phyloP scores from a whole-genome alignment of 2,888 invertebrate genomes.

The Drosophila rubida region DNA sequence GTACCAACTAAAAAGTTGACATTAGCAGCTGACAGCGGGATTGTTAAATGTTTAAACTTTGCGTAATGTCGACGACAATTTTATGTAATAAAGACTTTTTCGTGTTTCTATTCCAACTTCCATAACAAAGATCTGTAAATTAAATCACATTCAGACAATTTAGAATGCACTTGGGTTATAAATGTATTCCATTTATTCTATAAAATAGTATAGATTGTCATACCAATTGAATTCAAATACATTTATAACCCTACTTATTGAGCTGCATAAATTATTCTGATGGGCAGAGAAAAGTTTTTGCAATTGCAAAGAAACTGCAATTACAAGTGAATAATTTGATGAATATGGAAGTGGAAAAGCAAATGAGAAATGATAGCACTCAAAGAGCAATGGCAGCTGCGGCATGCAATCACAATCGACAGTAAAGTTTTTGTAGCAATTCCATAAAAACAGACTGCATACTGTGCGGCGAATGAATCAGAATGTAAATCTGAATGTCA shows the following conservation, averaged over 20 bases:
- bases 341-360: slow-evolving; percentile 39
- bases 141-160: no score
- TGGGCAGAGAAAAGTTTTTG: no score
- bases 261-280: background rate
- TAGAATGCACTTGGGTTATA: no score
- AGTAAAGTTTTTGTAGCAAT: slow-evolving; percentile 12
- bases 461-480: slow-evolving; percentile 25
- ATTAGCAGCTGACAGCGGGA: background rate
- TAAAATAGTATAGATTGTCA: no score
- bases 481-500: slow-evolving; percentile 19
- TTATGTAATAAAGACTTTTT: no score
- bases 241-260: background rate
- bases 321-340: slow-evolving; percentile 40
- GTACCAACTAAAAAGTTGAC: background rate
- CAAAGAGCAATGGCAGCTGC: slow-evolving; percentile 15
- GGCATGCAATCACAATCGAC: slow-evolving; percentile 43
- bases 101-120: no score
- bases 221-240: background rate
- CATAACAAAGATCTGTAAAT: no score
- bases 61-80: no score
- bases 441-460: slow-evolving; percentile 38
- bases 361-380: slow-evolving; percentile 19
- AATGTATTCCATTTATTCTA: no score
- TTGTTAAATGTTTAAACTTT: background rate
- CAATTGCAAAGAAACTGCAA: slow-evolving; percentile 34